These are phyloP conservation scores for Armadillidium nasatum DNA, from an alignment of 1,140 invertebrate genomes.

Conservation along the genomic window DNA sequence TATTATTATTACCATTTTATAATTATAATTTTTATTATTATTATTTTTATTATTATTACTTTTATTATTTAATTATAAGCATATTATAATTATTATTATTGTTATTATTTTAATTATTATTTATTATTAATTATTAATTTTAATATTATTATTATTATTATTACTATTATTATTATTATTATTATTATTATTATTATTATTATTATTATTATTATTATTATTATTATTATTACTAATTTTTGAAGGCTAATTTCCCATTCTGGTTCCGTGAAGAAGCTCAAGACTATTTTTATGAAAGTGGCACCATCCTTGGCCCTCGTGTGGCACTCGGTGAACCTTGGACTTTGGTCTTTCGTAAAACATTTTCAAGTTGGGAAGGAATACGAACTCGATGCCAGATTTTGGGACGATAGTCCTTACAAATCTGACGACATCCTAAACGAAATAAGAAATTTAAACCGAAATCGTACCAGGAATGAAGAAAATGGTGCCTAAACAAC, in stretches of 20 bases:
- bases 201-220: no score
- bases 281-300: neutral
- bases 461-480: neutral
- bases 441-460: neutral
- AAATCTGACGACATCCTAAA: neutral
- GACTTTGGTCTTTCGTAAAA: neutral
- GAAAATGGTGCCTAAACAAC: neutral
- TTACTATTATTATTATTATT: no score
- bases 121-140: no score
- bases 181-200: no score
- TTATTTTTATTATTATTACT: no score
- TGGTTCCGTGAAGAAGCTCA: neutral
- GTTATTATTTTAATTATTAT: no score
- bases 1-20: no score
- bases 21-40: no score
- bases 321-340: neutral
- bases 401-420: neutral
- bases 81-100: no score
- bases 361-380: neutral
- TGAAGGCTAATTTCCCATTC: neutral
- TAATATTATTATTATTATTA: no score
- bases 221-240: neutral
- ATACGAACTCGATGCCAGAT: neutral
- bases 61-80: no score
- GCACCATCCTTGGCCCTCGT: neutral